Evolutionary conservation across 2,113 vertebrate species (phyloP), one percentile per base, ranked within the genome.

Genomic region (Megalops atlanticus): DNA sequence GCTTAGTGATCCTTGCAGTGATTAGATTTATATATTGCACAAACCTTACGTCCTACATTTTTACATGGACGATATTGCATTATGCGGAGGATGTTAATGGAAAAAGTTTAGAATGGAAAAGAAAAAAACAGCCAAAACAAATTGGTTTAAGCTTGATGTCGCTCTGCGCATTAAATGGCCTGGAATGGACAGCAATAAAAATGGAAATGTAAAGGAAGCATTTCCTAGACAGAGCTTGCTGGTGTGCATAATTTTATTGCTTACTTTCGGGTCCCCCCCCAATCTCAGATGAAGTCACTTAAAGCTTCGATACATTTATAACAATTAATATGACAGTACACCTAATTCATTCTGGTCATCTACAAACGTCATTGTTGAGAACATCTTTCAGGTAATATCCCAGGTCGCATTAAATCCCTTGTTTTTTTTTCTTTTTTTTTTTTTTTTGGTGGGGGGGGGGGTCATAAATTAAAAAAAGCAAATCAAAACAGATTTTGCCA

Each of bases 131-230:
- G 87, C 83, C 77, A 74, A 87, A 86, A 88, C 84, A 88, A 91
- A 92, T 90, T 86, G 89, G 85, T 84, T 89, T 86, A 82, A 83
- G 82, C 81, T 83, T 89, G 82, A 89, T 78, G 84, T 89, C 88
- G 85, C 85, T 90, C 89, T 91, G 86, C 83, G 41, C 84, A 86
- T 84, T 88, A 90, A 93, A 87, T 87, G 87, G 88, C 82, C 86
- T 38, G 74, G 88, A 92, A 90, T 91, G 90, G 88, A 89, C 89
- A 81, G 89, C 89, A 92, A 93, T 93, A 91, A 92, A 93, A 91
- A 91, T 93, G 91, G 85, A 93, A 92, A 93, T 92, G 84, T 82
- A 90, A 90, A 87, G 84, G 83, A 91, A 92, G 88, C 85, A 85
- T 87, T 88, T 36, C 40, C 80, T 33, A 72, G 31, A 81, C 83